These are phyloP conservation scores for Karalla daura DNA, from an alignment of 2,797 vertebrate genomes.

Conservation along the genomic window DNA sequence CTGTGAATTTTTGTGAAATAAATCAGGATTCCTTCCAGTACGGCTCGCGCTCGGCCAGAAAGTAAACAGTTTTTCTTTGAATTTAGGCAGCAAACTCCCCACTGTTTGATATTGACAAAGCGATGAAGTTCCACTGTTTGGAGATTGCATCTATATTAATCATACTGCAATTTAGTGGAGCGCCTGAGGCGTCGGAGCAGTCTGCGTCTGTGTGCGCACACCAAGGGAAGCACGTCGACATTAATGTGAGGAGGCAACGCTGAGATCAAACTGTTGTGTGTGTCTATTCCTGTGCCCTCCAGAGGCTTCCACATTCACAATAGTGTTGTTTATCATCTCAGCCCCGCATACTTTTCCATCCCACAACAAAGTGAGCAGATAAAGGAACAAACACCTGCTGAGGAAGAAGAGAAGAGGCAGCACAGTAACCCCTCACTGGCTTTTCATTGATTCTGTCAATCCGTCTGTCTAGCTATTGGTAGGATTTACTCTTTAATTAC, in stretches of 20 bases:
- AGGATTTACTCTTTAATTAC: background rate
- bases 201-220: background rate
- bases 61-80: constrained; percentile 1
- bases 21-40: background rate
- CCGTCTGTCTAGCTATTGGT: too few relatives aligned
- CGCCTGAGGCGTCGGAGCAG: background rate
- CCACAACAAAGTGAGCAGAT: constrained; percentile 35
- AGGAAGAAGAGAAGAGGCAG: constrained; percentile 30
- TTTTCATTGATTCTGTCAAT: too few relatives aligned
- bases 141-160: constrained; percentile 4
- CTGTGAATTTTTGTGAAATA: background rate
- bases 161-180: background rate
- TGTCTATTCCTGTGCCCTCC: background rate
- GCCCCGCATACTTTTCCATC: constrained; percentile 23
- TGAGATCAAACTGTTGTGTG: background rate
- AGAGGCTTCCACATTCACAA: constrained; percentile 42
- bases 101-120: constrained; percentile 3
- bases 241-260: background rate
- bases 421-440: constrained; percentile 27
- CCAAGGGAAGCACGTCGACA: background rate
- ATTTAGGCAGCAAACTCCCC: background rate
- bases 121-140: background rate
- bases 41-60: background rate
- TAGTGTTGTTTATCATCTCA: constrained; percentile 45
- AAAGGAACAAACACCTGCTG: constrained; percentile 39